Evolutionary conservation across 2,797 vertebrate genomes (phyloP).

Genomic region (Zonotrichia albicollis): DNA sequence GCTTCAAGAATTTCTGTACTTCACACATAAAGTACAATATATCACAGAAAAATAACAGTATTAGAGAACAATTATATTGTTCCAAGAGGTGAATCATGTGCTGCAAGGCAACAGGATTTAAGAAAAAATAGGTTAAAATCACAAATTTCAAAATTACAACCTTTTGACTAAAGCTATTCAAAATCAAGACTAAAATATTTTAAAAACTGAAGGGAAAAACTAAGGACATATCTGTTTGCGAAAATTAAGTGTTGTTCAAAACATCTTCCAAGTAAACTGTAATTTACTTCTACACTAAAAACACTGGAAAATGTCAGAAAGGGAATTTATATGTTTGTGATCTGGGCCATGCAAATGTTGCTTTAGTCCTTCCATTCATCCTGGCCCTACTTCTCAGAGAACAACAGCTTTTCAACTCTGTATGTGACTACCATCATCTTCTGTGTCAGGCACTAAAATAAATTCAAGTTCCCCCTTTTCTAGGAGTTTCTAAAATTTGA

Average conservation of each 20-base stretch:
- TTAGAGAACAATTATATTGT: background rate
- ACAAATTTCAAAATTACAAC: background rate
- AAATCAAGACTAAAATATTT: conserved; percentile 28
- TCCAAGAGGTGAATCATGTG: background rate
- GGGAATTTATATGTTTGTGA: background rate
- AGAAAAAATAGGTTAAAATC: background rate
- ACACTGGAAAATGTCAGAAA: background rate
- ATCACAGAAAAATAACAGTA: background rate
- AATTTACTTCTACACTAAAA: conserved; percentile 6
- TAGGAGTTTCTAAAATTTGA: background rate
- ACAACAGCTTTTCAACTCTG: background rate
- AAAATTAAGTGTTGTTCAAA: background rate
- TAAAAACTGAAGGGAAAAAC: conserved; percentile 9
- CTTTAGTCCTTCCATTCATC: background rate
- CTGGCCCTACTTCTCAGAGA: background rate
- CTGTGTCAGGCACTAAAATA: background rate
- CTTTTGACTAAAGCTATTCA: background rate
- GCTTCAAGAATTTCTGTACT: background rate
- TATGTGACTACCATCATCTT: background rate
- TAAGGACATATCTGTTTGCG: background rate
- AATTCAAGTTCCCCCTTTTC: background rate
- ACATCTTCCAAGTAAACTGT: background rate
- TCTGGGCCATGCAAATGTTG: background rate
- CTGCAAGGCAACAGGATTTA: background rate
- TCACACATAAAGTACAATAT: background rate